Evolutionary conservation across 2,113 vertebrate genomes (phyloP).

Genomic region (Athene cunicularia): DNA sequence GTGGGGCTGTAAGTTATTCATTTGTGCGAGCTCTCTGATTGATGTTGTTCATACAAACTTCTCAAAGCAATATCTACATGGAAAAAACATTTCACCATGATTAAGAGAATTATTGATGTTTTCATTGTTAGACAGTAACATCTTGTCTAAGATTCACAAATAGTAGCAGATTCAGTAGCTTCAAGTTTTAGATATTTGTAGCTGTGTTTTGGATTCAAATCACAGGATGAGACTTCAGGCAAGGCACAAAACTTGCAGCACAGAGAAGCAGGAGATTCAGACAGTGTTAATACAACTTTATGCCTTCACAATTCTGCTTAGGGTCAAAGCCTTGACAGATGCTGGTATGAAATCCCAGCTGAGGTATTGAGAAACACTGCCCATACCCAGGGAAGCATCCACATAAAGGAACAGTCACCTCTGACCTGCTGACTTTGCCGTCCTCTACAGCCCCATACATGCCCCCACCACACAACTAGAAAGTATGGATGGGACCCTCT

Average conservation of each 20-base stretch:
- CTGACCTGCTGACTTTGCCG: neutral
- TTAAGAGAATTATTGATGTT: constrained; percentile 59
- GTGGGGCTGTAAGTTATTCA: constrained; percentile 38
- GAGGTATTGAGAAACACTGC: neutral
- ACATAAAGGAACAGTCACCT: neutral
- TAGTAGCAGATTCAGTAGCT: neutral
- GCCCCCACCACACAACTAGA: neutral
- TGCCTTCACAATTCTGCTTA: neutral
- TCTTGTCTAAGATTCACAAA: neutral
- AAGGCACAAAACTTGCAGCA: neutral
- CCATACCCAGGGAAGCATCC: neutral
- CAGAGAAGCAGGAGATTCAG: neutral
- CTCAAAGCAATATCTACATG: constrained; percentile 52
- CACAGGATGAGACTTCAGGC: neutral
- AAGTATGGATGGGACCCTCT: neutral
- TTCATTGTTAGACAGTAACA: neutral
- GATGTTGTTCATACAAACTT: constrained; percentile 46
- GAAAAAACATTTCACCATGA: constrained; percentile 8
- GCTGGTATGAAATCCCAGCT: neutral
- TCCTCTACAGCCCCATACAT: neutral
- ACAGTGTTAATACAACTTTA: neutral
- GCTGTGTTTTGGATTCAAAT: neutral
- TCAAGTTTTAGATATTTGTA: neutral
- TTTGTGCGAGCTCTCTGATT: constrained; percentile 17
- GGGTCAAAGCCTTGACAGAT: neutral